phyloP scores from a whole-genome alignment of 2,888 invertebrate species.

The Metellina segmentata region DNA sequence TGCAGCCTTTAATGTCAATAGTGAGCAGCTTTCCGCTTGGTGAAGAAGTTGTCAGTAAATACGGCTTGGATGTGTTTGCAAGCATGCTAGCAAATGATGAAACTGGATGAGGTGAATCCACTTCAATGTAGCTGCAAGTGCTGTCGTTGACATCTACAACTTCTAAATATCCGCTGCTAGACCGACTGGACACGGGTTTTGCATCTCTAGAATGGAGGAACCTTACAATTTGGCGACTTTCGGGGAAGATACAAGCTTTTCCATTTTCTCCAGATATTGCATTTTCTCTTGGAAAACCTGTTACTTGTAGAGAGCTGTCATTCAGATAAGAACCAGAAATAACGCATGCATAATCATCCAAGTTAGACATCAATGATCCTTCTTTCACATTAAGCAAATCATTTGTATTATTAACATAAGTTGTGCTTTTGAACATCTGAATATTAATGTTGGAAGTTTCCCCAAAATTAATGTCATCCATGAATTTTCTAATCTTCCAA shows the following conservation, averaged over 20 bases:
- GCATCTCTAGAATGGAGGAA: conserved; percentile 25
- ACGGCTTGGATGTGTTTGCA: conserved; percentile 81
- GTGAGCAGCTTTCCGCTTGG: conserved; percentile 83
- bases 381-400: not conserved
- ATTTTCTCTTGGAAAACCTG: conserved; percentile 49
- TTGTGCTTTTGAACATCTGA: not conserved
- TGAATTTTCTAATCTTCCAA: conserved; percentile 38
- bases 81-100: conserved; percentile 80
- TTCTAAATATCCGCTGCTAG: conserved; percentile 82
- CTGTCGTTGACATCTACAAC: conserved; percentile 83
- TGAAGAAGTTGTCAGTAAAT: conserved; percentile 82
- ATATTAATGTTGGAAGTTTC: conserved; percentile 3
- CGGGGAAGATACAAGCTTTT: conserved; percentile 42
- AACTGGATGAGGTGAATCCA: conserved; percentile 82
- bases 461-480: not conserved
- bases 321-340: conserved; percentile 44
- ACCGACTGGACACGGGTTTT: conserved; percentile 79
- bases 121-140: conserved; percentile 83
- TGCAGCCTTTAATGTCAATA: conserved; percentile 84
- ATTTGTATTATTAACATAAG: not conserved
- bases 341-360: conserved; percentile 55
- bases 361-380: conserved; percentile 41
- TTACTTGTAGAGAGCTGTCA: conserved; percentile 23
- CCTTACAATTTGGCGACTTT: conserved; percentile 40
- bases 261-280: conserved; percentile 6